Conservation (phyloP, 2,113 vertebrate genomes). For the Pedionomus torquatus region DNA sequence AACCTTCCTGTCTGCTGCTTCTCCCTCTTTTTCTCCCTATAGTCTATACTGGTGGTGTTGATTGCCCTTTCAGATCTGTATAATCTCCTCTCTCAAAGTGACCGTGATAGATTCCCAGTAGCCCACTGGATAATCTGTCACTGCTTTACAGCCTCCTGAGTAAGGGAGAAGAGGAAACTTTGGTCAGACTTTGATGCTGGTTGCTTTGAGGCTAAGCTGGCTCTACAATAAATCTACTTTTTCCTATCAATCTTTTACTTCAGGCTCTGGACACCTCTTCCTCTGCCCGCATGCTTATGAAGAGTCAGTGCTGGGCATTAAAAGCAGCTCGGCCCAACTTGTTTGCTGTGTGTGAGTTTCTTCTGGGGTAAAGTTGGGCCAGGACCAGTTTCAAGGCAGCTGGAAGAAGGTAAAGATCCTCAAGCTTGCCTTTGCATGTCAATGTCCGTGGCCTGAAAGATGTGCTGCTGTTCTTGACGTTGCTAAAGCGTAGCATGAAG, state of each 20-base stretch:
- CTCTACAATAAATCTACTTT: background rate
- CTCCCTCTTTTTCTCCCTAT: background rate
- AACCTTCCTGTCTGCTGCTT: background rate
- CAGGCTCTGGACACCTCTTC: background rate
- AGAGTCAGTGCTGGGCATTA: background rate
- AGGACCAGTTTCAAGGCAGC: slow-evolving; percentile 22
- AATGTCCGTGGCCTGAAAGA: background rate
- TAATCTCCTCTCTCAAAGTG: slow-evolving; percentile 33
- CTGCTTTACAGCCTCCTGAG: background rate
- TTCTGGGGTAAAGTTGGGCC: background rate
- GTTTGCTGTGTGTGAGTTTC: background rate
- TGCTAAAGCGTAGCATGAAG: background rate
- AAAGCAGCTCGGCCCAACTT: background rate
- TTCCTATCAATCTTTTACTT: background rate
- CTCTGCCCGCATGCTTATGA: background rate
- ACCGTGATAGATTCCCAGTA: background rate
- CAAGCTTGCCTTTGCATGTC: background rate
- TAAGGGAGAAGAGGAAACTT: background rate
- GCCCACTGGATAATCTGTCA: background rate
- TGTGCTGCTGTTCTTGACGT: background rate
- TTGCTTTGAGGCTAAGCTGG: background rate
- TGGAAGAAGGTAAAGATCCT: slow-evolving; percentile 21
- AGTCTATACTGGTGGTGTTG: background rate
- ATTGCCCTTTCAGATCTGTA: background rate
- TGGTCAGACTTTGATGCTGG: background rate